Percentiles rank a stretch among this genome's conserved stretches.
Conservation (phyloP, 1,140 invertebrate genomes). For the Hylyphantes graminicola region DNA sequence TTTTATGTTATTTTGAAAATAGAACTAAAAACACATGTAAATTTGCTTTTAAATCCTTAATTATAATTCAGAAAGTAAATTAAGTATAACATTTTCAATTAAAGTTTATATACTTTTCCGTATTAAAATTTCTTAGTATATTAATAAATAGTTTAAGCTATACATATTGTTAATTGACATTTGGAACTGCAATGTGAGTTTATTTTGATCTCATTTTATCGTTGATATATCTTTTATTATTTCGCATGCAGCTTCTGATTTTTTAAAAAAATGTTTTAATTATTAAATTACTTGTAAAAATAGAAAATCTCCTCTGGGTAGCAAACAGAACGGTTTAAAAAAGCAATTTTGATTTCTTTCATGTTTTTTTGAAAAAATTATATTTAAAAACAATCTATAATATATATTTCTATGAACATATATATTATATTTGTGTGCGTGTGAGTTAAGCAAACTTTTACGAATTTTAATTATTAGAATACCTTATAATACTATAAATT, state of each 20-base stretch:
- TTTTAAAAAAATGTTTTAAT: neutral
- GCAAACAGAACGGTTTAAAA: neutral
- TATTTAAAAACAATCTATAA: neutral
- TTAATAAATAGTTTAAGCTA: neutral
- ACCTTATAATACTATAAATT: slow-evolving; percentile 19
- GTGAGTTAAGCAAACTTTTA: slow-evolving; percentile 7
- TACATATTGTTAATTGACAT: neutral
- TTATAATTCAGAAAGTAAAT: no score
- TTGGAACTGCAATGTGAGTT: slow-evolving; percentile 23
- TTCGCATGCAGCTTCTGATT: slow-evolving; percentile 24
- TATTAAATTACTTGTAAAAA: neutral
- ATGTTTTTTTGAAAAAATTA: slow-evolving; percentile 14
- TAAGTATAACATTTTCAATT: no score
- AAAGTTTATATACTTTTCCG: no score
- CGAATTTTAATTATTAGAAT: slow-evolving; percentile 17
- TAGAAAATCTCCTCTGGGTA: neutral
- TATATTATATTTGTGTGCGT: neutral
- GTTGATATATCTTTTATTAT: slow-evolving; percentile 21
- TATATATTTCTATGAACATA: slow-evolving; percentile 4
- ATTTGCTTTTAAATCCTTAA: no score
- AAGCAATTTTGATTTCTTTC: neutral
- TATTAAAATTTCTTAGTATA: no score
- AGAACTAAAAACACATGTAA: no score
- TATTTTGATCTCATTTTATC: slow-evolving; percentile 38
- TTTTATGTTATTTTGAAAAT: no score